A percentile compares a stretch with the other conserved stretches of the same genome.
Evolutionary conservation across 2,113 vertebrate genomes (phyloP).

Genomic region (Camarhynchus parvulus): DNA sequence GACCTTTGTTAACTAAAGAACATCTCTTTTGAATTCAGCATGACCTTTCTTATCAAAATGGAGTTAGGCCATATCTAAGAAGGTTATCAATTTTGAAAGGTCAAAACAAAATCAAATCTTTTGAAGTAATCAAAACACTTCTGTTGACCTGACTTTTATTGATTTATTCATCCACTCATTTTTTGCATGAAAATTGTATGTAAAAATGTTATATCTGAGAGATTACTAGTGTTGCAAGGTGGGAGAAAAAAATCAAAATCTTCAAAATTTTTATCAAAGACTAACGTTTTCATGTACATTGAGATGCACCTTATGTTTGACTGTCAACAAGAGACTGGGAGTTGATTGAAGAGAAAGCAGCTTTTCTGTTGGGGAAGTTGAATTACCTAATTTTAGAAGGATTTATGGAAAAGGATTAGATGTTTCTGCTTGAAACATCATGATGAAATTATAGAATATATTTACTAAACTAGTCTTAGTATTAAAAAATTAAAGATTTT

Average conservation of each 20-base stretch:
- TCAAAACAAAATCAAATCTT: neutral
- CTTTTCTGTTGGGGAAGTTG: neutral
- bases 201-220: neutral
- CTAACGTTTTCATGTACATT: neutral
- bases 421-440: neutral
- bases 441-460: neutral
- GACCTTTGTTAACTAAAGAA: slow-evolving; percentile 24
- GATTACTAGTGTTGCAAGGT: neutral
- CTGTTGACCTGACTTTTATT: neutral
- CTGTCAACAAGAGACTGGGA: neutral
- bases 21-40: neutral
- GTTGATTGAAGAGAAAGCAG: neutral
- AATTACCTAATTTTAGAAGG: neutral
- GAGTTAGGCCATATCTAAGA: neutral
- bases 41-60: slow-evolving; percentile 7
- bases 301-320: neutral
- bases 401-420: neutral
- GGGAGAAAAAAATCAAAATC: neutral
- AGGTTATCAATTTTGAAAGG: slow-evolving; percentile 11
- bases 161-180: neutral
- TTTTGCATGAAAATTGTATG: neutral
- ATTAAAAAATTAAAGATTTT: neutral
- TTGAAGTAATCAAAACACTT: slow-evolving; percentile 7
- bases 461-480: neutral
- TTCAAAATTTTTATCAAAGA: neutral